Evolutionary conservation across 1,140 invertebrate genomes (phyloP).

Genomic region (Cherax quadricarinatus): DNA sequence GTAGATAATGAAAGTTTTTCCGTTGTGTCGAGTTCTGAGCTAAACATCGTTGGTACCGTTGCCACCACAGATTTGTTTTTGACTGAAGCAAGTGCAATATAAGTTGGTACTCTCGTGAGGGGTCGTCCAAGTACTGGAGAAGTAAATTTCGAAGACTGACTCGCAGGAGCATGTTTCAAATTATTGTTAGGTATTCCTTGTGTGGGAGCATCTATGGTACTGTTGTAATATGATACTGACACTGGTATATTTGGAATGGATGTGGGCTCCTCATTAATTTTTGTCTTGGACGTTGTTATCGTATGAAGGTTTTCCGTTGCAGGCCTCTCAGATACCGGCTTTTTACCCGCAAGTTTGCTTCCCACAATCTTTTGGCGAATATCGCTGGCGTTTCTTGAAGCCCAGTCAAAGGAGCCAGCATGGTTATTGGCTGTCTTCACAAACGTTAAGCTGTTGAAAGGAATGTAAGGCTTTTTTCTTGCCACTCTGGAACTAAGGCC

Average conservation of each 20-base stretch:
- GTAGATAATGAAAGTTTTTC: neutral
- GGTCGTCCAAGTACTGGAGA: neutral
- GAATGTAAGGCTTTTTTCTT: slow-evolving; percentile 22
- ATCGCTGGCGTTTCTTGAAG: neutral
- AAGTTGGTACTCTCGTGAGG: neutral
- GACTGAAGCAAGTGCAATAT: neutral
- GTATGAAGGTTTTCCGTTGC: neutral
- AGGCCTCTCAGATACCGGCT: neutral
- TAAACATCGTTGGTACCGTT: neutral
- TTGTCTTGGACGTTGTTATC: neutral
- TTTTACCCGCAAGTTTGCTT: slow-evolving; percentile 49
- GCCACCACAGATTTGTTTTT: neutral
- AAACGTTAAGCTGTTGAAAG: slow-evolving; percentile 49
- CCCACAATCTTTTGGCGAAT: slow-evolving; percentile 38
- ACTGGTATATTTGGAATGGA: neutral
- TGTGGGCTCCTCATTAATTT: neutral
- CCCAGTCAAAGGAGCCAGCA: slow-evolving; percentile 14
- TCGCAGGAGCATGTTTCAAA: neutral
- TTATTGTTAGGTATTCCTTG: neutral
- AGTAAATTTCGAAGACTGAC: neutral
- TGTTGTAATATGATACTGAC: neutral
- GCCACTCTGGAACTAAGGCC: neutral
- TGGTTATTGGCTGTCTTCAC: neutral
- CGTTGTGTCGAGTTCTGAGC: neutral
- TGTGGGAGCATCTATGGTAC: neutral